Base-by-base conservation (phyloP, 2,888 invertebrate species). In the Limenitis camilla region DNA sequence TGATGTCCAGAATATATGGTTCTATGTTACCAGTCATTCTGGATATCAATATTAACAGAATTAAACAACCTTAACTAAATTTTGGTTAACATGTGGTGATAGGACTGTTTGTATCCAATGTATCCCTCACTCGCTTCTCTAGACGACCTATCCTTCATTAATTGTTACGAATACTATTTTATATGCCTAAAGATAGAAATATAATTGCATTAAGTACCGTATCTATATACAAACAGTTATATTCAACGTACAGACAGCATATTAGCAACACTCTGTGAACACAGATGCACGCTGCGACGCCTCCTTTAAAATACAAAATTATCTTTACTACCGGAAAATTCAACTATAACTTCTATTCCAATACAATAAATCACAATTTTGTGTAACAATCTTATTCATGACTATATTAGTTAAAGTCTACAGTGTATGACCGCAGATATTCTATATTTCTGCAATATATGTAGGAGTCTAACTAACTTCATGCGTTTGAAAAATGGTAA, bases 231-330 rank as follows among this genome's bases (percentile, higher is more conserved):
- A 52, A 47, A 57, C 46, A 51, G 48, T 56, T 43, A 48, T 57
- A 56, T 56, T 53, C 52, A 58, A 58, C 43, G 48, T 54, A 58
- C 56, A 61, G 64, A 59, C 62, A 61, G 67, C 69, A 68, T 69
- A 70, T 72, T 69, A 72, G 65, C 64, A 64, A 67, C 71, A 66
- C 64, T 63, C 67, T 64, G 62, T 68, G 69, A 67, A 67, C 69
- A 68, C 65, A 65, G 65, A 68, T 69, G 66, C 69, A 71, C 64
- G 67, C 66, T 63, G 68, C 65, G 63, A 67, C 71, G 70, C 71
- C 65, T 72, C 68, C 64, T 62, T 61, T 65, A 64, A 56, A 57
- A 57, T 49, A 30, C 35, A 28, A 49, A 7, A 35, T 44, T 42
- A 44, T 28, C 29, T 6, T 8, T 29, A 33, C 40, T 32, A 36